Base-by-base conservation (phyloP, 2,113 vertebrate species). In the Ceyx cyanopectus region DNA sequence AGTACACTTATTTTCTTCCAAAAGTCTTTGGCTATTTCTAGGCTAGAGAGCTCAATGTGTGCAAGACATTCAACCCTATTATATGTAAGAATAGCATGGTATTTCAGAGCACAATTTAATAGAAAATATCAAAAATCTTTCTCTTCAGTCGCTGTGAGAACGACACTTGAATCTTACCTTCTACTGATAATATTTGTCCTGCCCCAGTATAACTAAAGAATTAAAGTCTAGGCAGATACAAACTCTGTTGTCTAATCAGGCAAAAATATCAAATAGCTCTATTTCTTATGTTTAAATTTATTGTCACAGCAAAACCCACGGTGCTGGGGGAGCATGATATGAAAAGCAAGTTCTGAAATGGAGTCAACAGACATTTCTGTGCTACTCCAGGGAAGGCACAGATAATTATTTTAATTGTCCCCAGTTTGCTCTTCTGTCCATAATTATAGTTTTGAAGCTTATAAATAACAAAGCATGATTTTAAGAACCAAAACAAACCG, bases 371-470 rank as follows among this genome's bases (percentile, higher is more conserved):
- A 74, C 60, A 17, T 77, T 93, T 95, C 93, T 7, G 6, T 77
- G 60, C 60, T 80, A 10, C 82, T 85, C 67, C 68, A 70, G 60
- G 82, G 93, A 94, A 89, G 92, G 93, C 75, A 92, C 84, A 75
- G 93, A 88, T 78, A 95, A 96, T 94, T 92, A 93, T 78, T 87
- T 78, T 83, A 95, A 95, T 94, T 94, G 82, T 58, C 87, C 90
- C 72, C 82, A 53, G 63, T 89, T 92, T 76, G 85, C 65, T 92
- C 51, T 85, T 85, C 93, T 89, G 85, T 82, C 90, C 92, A 30
- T 94, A 95, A 96, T 95, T 80, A 87, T 54, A 92, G 92, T 80
- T 89, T 87, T 43, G 75, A 69, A 50, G 90, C 87, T 93, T 95
- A 96, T 95, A 96, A 95, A 94, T 93, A 95, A 95, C 24, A 0